Base-by-base conservation (phyloP, 2,797 vertebrate genomes). In the Pseudochromis fuscus region DNA sequence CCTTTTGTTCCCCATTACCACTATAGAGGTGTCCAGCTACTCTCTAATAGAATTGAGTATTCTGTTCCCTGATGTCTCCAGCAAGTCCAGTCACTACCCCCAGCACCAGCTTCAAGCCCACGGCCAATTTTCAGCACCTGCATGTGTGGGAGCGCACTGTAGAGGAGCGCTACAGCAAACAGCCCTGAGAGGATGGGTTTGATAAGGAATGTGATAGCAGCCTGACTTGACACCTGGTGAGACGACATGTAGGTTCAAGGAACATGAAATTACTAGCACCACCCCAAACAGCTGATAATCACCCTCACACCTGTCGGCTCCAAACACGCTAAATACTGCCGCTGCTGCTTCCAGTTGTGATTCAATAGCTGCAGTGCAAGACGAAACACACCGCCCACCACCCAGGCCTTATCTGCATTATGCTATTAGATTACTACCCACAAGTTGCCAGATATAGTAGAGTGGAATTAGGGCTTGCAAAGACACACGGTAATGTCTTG, bases 191-290 rank as follows among this genome's bases (percentile, higher is more conserved):
- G 46, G 56, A 75, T 16, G 33, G 23, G 38, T 55, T 28, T 71
- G 67, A 83, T 74, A 30, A 85, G 67, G 72, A 85, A 87, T 68
- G 63, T 62, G 70, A 78, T 28, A 68, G 76, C 57, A 48, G 50
- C 28, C 40, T 19, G 12, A 18, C 67, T 68, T 60, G 21, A 73
- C 71, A 78, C 48, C 65, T 80, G 65, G 25, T 44, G 18, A 23
- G 35, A 65, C 18, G 27, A 30, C 35, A 50, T 25, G 4, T 11
- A 60, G 8, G 9, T 66, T 64, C 68, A 84, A 64, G 45, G 19
- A 58, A 72, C 62, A 27, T 55, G 49, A 46, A 83, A 61, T 59
- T 12, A 37, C 53, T 13, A 30, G 27, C 45, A 45, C 30, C 27
- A 44, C 33, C 19, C 37, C 8, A 42, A 58, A 72, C 19, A 38